Evolutionary conservation across 1,140 invertebrate species (phyloP).

Genomic region (Cyphomyrmex costatus): DNA sequence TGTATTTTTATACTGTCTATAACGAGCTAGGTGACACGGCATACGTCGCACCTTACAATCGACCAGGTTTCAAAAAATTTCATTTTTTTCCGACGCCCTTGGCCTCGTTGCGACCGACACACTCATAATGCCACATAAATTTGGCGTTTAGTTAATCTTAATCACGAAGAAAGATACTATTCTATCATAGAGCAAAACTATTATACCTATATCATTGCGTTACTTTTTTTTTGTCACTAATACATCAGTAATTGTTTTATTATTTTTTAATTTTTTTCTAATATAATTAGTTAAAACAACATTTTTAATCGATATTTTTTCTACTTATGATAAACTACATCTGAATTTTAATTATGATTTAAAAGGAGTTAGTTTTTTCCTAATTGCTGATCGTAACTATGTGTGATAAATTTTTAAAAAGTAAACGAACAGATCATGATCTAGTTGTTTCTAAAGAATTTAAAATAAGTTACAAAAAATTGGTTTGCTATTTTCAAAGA

Average conservation of each 20-base stretch:
- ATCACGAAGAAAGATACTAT: neutral
- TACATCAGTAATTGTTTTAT: neutral
- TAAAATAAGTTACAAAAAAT: neutral
- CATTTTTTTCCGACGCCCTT: neutral
- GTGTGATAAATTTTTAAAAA: neutral
- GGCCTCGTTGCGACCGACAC: neutral
- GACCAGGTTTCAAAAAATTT: slow-evolving; percentile 10
- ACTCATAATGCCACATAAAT: neutral
- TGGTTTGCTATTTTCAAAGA: neutral
- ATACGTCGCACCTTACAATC: slow-evolving; percentile 7
- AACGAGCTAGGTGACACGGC: neutral
- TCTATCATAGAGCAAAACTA: neutral
- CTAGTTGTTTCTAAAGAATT: neutral
- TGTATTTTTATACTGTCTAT: slow-evolving; percentile 45
- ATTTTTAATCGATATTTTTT: neutral
- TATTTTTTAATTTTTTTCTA: neutral
- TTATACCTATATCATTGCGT: neutral
- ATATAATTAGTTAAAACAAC: neutral
- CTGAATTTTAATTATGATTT: neutral
- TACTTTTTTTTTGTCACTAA: neutral
- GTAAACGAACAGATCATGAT: neutral
- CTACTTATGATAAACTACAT: neutral
- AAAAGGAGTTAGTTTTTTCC: neutral
- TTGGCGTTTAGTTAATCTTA: neutral
- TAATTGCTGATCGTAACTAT: neutral